Evolutionary conservation across 2,888 invertebrate species (phyloP), one percentile per base, ranked within the genome.

Genomic region (Scaptomyza caliginosa): DNA sequence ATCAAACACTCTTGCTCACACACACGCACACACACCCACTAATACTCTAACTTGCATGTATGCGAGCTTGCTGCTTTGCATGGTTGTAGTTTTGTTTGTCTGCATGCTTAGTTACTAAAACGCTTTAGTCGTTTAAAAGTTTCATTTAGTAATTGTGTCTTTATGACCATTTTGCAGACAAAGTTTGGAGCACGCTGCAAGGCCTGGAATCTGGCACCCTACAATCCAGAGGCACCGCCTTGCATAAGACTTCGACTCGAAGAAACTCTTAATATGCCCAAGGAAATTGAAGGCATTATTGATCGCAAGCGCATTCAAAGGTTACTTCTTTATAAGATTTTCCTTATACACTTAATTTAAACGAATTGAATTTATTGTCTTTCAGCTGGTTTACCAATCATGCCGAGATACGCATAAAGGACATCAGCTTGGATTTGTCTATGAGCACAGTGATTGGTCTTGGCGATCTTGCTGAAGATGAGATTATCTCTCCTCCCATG

Each of bases 391-490:
- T 91, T 38, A 79, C 83, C 0, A 89, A 91, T 72, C 92, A 94
- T 34, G 90, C 96, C 5, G 94, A 94, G 43, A 93, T 95, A 8
- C 93, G 93, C 21, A 93, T 95, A 0, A 92, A 92, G 10, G 95
- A 96, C 78, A 91, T 96, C 49, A 92, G 92, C 55, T 90, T 96
- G 74, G 93, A 94, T 11, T 92, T 97, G 51, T 94, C 95, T 48
- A 96, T 96, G 95, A 96, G 96, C 88, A 96, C 96, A 0, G 93
- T 97, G 0, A 93, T 95, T 30, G 96, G 96, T 10, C 91, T 98
- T 11, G 93, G 95, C 0, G 97, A 97, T 90, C 93, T 98, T 70
- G 93, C 96, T 1, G 98, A 98, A 89, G 98, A 98, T 90, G 98
- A 98, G 92, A 93, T 96, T 32, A 93, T 96, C 21, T 67, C 88